Evolutionary conservation across 2,113 vertebrate genomes (phyloP).

Genomic region (Hymenochirus boettgeri): DNA sequence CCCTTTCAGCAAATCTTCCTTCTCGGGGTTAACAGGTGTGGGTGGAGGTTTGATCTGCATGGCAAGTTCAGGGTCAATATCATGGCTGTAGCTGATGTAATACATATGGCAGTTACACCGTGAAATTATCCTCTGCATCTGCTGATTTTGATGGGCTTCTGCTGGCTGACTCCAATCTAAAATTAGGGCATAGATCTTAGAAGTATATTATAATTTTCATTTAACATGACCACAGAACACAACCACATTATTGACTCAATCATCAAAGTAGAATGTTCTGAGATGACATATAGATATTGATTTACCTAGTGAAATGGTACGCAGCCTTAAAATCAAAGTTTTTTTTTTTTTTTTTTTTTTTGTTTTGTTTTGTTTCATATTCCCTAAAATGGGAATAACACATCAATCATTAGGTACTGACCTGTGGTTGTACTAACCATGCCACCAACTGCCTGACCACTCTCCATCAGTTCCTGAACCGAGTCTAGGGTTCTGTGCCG

Average conservation of each 20-base stretch:
- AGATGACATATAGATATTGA: too few relatives aligned
- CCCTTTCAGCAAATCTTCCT: slow-evolving; percentile 93
- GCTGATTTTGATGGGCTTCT: slow-evolving; percentile 85
- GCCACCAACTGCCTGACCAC: slow-evolving; percentile 93
- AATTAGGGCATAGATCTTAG: neutral
- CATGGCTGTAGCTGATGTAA: slow-evolving; percentile 97
- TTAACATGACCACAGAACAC: too few relatives aligned
- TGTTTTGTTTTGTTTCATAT: too few relatives aligned
- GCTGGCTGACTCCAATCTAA: slow-evolving; percentile 94
- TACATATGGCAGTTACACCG: slow-evolving; percentile 97
- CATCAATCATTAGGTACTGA: slow-evolving; percentile 48
- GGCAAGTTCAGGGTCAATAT: slow-evolving; percentile 90
- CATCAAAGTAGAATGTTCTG: too few relatives aligned
- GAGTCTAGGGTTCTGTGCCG: slow-evolving; percentile 87
- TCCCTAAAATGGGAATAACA: too few relatives aligned
- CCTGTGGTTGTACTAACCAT: slow-evolving; percentile 98
- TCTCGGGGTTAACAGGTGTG: slow-evolving; percentile 79
- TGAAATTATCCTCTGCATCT: slow-evolving; percentile 95
- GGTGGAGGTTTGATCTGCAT: slow-evolving; percentile 94
- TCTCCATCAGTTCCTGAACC: slow-evolving; percentile 95
- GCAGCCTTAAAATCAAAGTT: too few relatives aligned
- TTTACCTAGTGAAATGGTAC: too few relatives aligned
- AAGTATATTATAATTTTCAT: too few relatives aligned
- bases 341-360: too few relatives aligned
- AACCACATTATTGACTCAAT: too few relatives aligned